Evolutionary conservation across 2,888 invertebrate species (phyloP), one percentile per base, ranked within the genome.

Genomic region (Mesochorus sp.): DNA sequence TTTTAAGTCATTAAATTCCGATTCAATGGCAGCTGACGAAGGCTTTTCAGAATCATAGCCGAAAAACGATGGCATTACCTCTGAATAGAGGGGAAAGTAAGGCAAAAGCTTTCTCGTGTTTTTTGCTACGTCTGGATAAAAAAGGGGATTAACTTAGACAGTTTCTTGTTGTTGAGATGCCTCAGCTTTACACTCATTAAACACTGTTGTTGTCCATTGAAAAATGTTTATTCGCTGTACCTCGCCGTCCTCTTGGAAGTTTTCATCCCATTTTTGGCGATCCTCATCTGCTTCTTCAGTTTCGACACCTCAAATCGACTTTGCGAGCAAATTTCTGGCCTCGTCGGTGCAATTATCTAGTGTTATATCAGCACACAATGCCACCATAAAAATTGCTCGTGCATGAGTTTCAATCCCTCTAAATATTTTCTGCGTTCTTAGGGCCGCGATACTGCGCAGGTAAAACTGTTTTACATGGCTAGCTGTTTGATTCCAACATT

Each of bases 21-120:
- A 68, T 53, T 80, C 73, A 24, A 80, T 66, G 8, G 73, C 72
- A 5, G 76, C 59, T 42, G 80, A 80, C 28, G 64, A 73, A 12
- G 73, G 34, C n/a, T 49, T 59, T n/a, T 24, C 28, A 1, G 31
- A 44, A 12, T 70, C 76, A 44, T 73, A 73, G 3, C 57, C 59
- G 14, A 59, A 64, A 4, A 51, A 6, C 8, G 21, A 14, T 6
- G 17, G 14, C 77, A 78, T 78, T 8, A 75, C 64, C 24, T 64
- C 51, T 2, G 61, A 44, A 49, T 53, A 75, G 21, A 78, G 47
- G 6, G 66, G 51, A 28, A 71, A 64, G 51, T 80, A 80, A 8
- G 64, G 64, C 10, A 76, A 28, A 14, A 80, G 21, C 24, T 31
- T 14, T 47, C 70, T 76, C 1, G 70, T 34, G 39, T 66, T 76